Evolutionary conservation across 2,888 invertebrate species (phyloP), one percentile per base, ranked within the genome.

Genomic region (Eumacrocentrus americanus): DNA sequence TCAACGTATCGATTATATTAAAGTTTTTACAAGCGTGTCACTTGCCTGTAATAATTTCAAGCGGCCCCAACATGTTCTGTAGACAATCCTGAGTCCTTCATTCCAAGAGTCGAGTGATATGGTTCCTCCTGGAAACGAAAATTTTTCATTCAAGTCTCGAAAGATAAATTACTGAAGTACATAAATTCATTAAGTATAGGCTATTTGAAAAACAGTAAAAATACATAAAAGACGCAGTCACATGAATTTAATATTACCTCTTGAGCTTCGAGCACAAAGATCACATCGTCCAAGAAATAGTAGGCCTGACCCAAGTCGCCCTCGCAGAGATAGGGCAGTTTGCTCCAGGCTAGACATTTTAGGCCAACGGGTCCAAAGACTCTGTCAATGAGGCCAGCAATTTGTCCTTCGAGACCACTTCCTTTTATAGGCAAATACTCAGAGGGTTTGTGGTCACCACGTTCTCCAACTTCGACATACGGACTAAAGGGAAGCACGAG

Each of bases 281-380:
- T 84, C 20, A 91, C 91, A 82, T 97, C 97, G 71, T 92, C 90
- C 50, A 97, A 85, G 88, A 94, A 94, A 82, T 96, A 97, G 82
- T 91, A 94, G 0, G 93, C 90, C 80, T 93, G 94, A 47, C 90
- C 87, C 67, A 97, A 85, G 81, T 98, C 98, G 0, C 98, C 98
- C 82, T 99, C 98, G 82, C 98, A 98, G 37, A 99, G 84, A 80
- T 98, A 98, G 0, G 98, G 98, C 40, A 96, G 88, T 72, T 94
- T 88, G 9, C 94, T 89, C 94, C 97, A 98, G 3, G 88, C 85
- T 47, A 90, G 85, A 38, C 98, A 85, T 58, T 87, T 84, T 79
- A 94, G 93, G 2, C 91, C 91, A 51, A 86, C 81, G 0, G 89
- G 88, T 22, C 81, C 77, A 50, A 91, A 85, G 4, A 91, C 87